phyloP scores from a whole-genome alignment of 2,888 invertebrate species.

The Mesopsocus fuscifrons region DNA sequence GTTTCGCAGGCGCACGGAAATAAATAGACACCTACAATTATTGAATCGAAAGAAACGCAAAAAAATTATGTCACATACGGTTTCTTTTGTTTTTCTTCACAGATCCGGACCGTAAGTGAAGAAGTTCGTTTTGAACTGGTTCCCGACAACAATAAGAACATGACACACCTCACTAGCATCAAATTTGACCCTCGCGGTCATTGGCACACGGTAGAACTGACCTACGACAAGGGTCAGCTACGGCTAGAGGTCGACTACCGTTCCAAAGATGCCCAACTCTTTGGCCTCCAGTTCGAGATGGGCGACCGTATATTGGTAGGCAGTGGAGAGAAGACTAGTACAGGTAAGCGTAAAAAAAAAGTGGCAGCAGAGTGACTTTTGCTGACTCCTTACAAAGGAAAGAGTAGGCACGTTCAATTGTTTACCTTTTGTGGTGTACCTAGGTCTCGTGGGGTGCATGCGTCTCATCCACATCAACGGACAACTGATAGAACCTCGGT shows the following conservation, averaged over 20 bases:
- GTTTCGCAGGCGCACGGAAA: no score
- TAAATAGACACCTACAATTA: no score
- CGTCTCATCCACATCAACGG: slow-evolving; percentile 73
- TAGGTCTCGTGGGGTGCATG: slow-evolving; percentile 83
- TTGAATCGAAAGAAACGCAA: not conserved
- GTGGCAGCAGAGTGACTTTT: no score
- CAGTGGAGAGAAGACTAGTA: slow-evolving; percentile 42
- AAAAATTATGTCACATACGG: not conserved
- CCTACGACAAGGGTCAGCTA: slow-evolving; percentile 53
- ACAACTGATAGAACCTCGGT: slow-evolving; percentile 56
- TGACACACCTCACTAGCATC: slow-evolving; percentile 58
- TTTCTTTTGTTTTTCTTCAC: no score
- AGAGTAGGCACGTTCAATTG: no score
- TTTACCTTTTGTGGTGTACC: no score
- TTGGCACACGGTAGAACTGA: slow-evolving; percentile 65
- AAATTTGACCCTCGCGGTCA: slow-evolving; percentile 57
- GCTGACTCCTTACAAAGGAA: no score
- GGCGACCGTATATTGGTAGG: slow-evolving; percentile 55
- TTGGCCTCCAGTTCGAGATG: slow-evolving; percentile 44
- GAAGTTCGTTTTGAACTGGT: slow-evolving; percentile 69
- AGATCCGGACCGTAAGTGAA: slow-evolving; percentile 65
- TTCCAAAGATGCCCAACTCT: slow-evolving; percentile 47
- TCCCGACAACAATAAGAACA: slow-evolving; percentile 52
- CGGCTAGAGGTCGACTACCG: slow-evolving; percentile 56
- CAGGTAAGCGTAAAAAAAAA: no score